Evolutionary conservation across 2,113 vertebrate genomes (phyloP), one percentile per base, ranked within the genome.

Genomic region (Pardalotus punctatus): DNA sequence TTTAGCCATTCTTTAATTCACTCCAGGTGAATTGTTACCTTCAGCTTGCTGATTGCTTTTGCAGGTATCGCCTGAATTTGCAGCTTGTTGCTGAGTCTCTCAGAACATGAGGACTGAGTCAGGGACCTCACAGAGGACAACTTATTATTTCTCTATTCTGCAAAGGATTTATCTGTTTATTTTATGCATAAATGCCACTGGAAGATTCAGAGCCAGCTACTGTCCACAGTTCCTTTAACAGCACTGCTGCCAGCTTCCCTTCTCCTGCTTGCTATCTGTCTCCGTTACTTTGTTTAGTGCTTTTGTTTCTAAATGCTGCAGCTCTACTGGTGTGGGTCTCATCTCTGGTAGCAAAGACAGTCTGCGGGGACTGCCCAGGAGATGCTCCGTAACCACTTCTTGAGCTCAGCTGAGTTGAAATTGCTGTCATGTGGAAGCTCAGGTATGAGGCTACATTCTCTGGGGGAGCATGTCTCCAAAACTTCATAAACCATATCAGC

Each of bases 1-100:
- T 72, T 86, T 69, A 83, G 29, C 40, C 28, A 22, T 62, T 8
- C 48, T 88, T 33, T 67, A 28, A 65, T 65, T 94, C 45, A 57
- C 7, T 21, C 29, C 14, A 11, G 16, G 11, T 74, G 35, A 62
- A 62, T 35, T 5, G 4, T 73, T 89, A 15, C 25, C 38, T 86
- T 91, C 84, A 62, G 33, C 13, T 56, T 61, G 56, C 20, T 66
- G 33, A 64, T 81, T 3, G 3, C 12, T 74, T 47, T 72, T 64
- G 43, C 1, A 0, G 42, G 25, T 66, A 27, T 85, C 0, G 0
- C 18, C 47, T 92, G 62, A 80, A 61, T 71, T 12, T 4, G 1
- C 36, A 28, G 31, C 57, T 80, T 69, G 20, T 72, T 93, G 48
- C 33, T 2, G 3, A 51, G 17, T 23, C 19, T 87, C 53, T 66